Evolutionary conservation across 2,888 invertebrate genomes (phyloP).

Genomic region (Colostygia pectinataria): DNA sequence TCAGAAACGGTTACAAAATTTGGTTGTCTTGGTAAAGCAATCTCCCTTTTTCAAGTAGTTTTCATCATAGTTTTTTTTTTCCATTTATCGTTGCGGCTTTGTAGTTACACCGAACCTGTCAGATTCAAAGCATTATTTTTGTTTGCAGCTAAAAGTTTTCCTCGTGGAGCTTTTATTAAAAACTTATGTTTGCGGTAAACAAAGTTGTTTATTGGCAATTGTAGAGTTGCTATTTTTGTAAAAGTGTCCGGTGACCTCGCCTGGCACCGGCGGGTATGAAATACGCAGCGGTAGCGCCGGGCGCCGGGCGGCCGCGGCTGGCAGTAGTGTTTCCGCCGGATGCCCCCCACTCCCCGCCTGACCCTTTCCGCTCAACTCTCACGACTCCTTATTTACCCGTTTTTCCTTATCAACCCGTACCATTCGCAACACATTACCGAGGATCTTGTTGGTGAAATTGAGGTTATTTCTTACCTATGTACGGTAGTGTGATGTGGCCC

Average conservation of each 20-base stretch:
- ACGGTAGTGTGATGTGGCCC: conserved; percentile 43
- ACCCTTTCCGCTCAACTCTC: conserved; percentile 61
- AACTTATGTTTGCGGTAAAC: conserved; percentile 36
- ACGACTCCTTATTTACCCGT: conserved; percentile 76
- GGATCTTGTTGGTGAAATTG: conserved; percentile 66
- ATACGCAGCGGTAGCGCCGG: conserved; percentile 41
- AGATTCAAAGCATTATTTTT: conserved; percentile 17
- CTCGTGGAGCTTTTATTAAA: conserved; percentile 34
- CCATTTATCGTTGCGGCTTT: conserved; percentile 3
- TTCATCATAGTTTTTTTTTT: background rate
- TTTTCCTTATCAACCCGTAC: conserved; percentile 77
- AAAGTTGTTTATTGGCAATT: conserved; percentile 39
- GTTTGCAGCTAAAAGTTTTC: conserved; percentile 26
- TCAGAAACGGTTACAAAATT: conserved; percentile 14
- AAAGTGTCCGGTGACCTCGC: conserved; percentile 42
- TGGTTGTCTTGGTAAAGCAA: background rate
- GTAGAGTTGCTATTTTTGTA: conserved; percentile 52
- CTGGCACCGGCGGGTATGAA: conserved; percentile 42
- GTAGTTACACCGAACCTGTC: conserved; percentile 16
- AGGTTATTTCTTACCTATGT: conserved; percentile 54
- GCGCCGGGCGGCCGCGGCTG: conserved; percentile 45
- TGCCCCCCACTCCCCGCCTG: conserved; percentile 44
- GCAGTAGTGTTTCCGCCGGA: conserved; percentile 63
- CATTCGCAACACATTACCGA: conserved; percentile 74
- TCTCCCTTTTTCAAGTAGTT: no score